Base-by-base conservation (phyloP, 2,797 vertebrate species). In the Poeciliopsis paucimaculata region DNA sequence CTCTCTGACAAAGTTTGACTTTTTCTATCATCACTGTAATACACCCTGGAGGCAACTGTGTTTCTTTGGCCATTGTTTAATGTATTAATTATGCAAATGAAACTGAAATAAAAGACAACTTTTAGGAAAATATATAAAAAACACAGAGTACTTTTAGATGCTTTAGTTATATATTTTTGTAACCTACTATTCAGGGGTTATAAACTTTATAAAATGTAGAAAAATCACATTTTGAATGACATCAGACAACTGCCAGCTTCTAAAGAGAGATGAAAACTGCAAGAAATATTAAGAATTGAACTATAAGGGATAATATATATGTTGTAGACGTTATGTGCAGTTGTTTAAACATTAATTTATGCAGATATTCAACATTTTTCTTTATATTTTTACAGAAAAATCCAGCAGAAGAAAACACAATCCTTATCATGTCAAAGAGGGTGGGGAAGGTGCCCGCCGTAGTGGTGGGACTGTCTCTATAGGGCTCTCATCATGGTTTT, bases 401-500 rank as follows among this genome's bases (percentile, higher is more conserved):
- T 79, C 11, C 47, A 73, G 9, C 10, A 57, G 73, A 74, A 93
- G 90, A 92, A 94, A 95, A 93, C 92, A 94, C 92, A 93, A 91
- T 78, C 66, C 68, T 64, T 12, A 64, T 79, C 74, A 73, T 41
- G 41, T 82, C 46, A 57, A 73, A 77, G 51, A 36, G 62, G 11
- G 26, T 34, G 84, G 31, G 77, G 72, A 55, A 89, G 85, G 81
- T 73, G 77, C 78, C 45, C 79, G 0, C 82, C 16, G 55, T 28
- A 39, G 66, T 12, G 72, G 45, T 2, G 51, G 66, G 75, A 31
- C 64, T 91, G 81, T 88, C 83, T 91, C 95, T 91, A 85, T 87
- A 93, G 77, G 91, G 94, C 90, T 95, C 95, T 94, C 95, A 94
- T 46, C 8, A 0, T 12, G 78, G 75, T 83, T 82, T 91, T 73